Evolutionary conservation across 2,797 vertebrate genomes (phyloP), one percentile per base, ranked within the genome.

Genomic region (Siniperca scherzeri): DNA sequence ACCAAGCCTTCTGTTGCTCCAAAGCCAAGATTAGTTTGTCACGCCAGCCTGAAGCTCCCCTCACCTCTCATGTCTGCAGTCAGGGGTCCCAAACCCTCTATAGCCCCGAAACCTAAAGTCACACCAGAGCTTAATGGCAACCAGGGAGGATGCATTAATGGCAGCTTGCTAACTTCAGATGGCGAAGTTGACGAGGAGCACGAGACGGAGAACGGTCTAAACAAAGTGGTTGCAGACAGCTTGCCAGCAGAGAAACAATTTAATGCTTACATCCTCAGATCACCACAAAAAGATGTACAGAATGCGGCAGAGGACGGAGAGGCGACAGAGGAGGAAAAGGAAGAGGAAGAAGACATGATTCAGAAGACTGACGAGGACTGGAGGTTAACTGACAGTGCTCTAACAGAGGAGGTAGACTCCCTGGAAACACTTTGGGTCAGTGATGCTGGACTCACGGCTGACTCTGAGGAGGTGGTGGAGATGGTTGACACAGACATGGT

Each of bases 101-200:
- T 98, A 6, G 96, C 97, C 86, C 97, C 97, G 0, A 99, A 99
- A 94, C 97, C 97, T 78, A 97, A 95, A 94, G 92, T 97, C 82
- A 91, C 93, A 17, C 70, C 83, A 62, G 93, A 96, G 74, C 69
- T 88, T 0, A 96, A 97, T 61, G 95, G 95, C 77, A 94, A 82
- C 88, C 87, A 94, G 77, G 95, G 91, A 88, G 94, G 91, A 60
- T 96, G 91, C 86, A 83, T 92, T 68, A 96, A 97, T 8, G 96
- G 96, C 25, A 85, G 91, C 74, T 74, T 92, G 48, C 10, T 83
- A 0, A 93, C 90, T 27, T 85, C 90, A 46, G 94, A 96, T n/a
- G 89, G 86, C 14, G 95, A 96, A 21, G 87, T 92, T 12, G 93
- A 90, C 48, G 94, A 95, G 70, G 93, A 91, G 57, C 94, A 83